Conservation (phyloP, 2,113 vertebrate genomes). For the Pelobates fuscus region DNA sequence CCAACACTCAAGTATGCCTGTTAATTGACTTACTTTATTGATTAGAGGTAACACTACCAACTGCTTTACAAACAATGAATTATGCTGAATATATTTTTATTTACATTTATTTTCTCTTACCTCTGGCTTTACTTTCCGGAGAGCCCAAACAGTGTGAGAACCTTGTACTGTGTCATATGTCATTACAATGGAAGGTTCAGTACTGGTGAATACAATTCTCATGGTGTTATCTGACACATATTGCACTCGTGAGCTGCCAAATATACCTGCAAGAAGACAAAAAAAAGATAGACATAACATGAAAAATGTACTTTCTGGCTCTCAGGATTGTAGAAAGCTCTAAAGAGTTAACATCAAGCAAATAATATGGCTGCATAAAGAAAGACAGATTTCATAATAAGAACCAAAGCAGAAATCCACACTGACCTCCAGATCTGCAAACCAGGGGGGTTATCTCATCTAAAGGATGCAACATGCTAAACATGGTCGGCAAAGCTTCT, state of each 20-base stretch:
- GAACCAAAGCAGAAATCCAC: not conserved
- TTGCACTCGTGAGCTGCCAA: slow-evolving; percentile 80
- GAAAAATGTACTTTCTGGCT: too few species aligned
- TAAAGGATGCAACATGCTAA: slow-evolving; percentile 95
- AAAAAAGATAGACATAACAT: too few species aligned
- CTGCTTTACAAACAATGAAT: too few species aligned
- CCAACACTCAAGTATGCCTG: too few species aligned
- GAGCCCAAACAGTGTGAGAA: slow-evolving; percentile 85
- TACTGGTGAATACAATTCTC: slow-evolving; percentile 84
- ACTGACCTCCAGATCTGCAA: slow-evolving; percentile 84
- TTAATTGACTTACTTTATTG: too few species aligned
- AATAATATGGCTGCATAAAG: too few species aligned
- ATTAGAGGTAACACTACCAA: too few species aligned
- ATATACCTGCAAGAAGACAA: slow-evolving; percentile 68
- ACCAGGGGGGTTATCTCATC: slow-evolving; percentile 93
- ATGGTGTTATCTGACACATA: slow-evolving; percentile 84
- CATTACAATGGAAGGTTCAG: slow-evolving; percentile 87
- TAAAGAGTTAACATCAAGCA: too few species aligned
- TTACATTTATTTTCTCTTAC: too few species aligned
- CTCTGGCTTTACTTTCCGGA: slow-evolving; percentile 87
- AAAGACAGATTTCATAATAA: not conserved
- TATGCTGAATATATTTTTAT: too few species aligned
- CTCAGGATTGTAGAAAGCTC: too few species aligned
- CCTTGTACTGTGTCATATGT: slow-evolving; percentile 87
- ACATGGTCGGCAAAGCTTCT: slow-evolving; percentile 90